A percentile compares a stretch with the other conserved stretches of the same genome.
Conservation (phyloP, 1,140 invertebrate genomes). For the Spodoptera litura region DNA sequence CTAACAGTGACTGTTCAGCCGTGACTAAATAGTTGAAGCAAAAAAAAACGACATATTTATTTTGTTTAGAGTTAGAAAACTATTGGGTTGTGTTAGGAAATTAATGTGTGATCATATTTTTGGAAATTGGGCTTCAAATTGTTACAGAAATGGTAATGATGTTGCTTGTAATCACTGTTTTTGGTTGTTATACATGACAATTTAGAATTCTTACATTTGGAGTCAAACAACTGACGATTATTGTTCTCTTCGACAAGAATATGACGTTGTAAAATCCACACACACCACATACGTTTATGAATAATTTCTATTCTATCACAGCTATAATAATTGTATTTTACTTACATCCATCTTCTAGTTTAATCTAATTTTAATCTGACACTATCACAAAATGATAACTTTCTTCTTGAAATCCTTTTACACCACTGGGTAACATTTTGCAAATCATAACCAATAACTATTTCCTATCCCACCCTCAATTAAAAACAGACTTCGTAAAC, state of each 20-base stretch:
- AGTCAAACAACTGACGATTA: too few relatives aligned
- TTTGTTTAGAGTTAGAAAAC: conserved; percentile 13
- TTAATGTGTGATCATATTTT: too few relatives aligned
- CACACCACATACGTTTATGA: too few relatives aligned
- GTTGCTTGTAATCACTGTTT: too few relatives aligned
- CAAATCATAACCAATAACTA: background rate
- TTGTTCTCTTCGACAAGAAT: too few relatives aligned
- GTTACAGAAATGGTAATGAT: too few relatives aligned
- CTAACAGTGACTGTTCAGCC: conserved; percentile 5
- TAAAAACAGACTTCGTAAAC: conserved; percentile 19
- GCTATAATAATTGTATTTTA: background rate
- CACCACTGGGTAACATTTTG: background rate
- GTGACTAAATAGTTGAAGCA: conserved; percentile 1
- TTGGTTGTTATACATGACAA: too few relatives aligned
- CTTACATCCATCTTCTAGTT: background rate
- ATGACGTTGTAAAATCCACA: too few relatives aligned
- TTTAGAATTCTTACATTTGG: too few relatives aligned
- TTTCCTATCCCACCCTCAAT: conserved; percentile 17
- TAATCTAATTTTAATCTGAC: background rate
- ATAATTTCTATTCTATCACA: too few relatives aligned
- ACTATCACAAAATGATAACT: background rate
- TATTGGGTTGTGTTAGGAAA: too few relatives aligned
- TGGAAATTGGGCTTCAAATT: too few relatives aligned
- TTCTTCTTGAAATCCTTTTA: background rate
- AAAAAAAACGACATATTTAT: conserved; percentile 23